Evolutionary conservation across 2,888 invertebrate genomes (phyloP).

Genomic region (Cryptocephalus primarius): DNA sequence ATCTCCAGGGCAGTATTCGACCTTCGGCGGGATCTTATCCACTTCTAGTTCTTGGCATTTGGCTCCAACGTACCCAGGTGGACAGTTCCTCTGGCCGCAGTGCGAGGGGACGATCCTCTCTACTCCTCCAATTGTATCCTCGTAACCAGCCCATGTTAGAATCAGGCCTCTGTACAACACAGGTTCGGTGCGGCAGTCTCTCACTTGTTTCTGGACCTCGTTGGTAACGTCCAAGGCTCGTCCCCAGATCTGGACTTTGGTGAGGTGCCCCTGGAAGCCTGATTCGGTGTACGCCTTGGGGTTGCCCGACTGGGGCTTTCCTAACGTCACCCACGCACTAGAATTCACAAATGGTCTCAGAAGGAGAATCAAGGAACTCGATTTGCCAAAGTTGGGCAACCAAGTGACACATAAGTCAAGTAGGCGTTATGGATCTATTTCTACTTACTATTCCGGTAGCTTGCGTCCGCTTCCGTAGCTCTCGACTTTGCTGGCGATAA

Average conservation of each 20-base stretch:
- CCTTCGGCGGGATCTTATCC: slow-evolving; percentile 60
- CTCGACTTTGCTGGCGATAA: slow-evolving; percentile 85
- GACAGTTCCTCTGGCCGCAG: slow-evolving; percentile 82
- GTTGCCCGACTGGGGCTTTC: slow-evolving; percentile 75
- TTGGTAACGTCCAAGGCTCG: slow-evolving; percentile 82
- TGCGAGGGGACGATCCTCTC: slow-evolving; percentile 85
- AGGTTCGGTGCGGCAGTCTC: slow-evolving; percentile 85
- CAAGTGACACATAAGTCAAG: too few relatives aligned
- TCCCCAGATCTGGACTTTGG: slow-evolving; percentile 91
- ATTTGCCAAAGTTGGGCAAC: too few relatives aligned
- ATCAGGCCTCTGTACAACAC: slow-evolving; percentile 77
- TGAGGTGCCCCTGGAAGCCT: slow-evolving; percentile 92
- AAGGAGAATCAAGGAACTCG: too few relatives aligned
- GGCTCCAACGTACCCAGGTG: slow-evolving; percentile 74
- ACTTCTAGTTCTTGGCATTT: slow-evolving; percentile 66
- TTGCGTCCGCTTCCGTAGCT: slow-evolving; percentile 76
- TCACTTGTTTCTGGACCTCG: slow-evolving; percentile 87
- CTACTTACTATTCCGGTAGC: slow-evolving; percentile 69
- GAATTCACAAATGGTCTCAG: slow-evolving; percentile 19
- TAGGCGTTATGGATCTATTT: too few relatives aligned
- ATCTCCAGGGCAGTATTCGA: slow-evolving; percentile 87
- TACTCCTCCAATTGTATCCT: slow-evolving; percentile 77
- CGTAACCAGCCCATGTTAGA: slow-evolving; percentile 90
- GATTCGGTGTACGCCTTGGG: slow-evolving; percentile 75
- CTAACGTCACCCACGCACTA: slow-evolving; percentile 86